A percentile compares a stretch with the other conserved stretches of the same genome.
Evolutionary conservation across 2,888 invertebrate genomes (phyloP).

Genomic region (Lasioglossum marginatum): DNA sequence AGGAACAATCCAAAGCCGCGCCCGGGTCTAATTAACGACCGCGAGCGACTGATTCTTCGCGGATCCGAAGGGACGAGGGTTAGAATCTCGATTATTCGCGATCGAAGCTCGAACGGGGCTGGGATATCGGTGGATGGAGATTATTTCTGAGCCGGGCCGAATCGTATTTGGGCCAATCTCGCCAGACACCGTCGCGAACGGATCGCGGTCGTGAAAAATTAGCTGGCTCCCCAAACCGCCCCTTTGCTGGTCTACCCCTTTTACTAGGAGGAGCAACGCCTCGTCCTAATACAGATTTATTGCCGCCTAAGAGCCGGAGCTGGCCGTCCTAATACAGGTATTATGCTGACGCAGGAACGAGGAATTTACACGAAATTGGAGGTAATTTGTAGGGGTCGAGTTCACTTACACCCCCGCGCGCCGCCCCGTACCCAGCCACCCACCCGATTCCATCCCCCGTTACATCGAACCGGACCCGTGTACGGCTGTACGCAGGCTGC

Average conservation of each 20-base stretch:
- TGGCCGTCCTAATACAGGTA: slow-evolving; percentile 79
- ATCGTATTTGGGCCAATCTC: slow-evolving; percentile 7
- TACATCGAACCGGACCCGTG: slow-evolving; percentile 60
- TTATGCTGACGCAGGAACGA: slow-evolving; percentile 76
- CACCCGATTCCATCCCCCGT: slow-evolving; percentile 50
- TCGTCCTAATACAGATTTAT: slow-evolving; percentile 82
- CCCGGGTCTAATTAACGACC: slow-evolving; percentile 36
- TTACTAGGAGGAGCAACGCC: slow-evolving; percentile 63
- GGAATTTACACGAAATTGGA: slow-evolving; percentile 81
- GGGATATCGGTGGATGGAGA: slow-evolving; percentile 3
- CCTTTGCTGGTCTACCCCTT: slow-evolving; percentile 60
- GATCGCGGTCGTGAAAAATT: slow-evolving; percentile 68
- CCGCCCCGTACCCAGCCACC: slow-evolving; percentile 45
- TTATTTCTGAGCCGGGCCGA: slow-evolving; percentile 1
- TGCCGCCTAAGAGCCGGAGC: slow-evolving; percentile 76
- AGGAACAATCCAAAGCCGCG: slow-evolving; percentile 24
- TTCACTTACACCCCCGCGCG: slow-evolving; percentile 33
- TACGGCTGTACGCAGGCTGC: slow-evolving; percentile 22
- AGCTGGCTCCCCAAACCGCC: slow-evolving; percentile 33
- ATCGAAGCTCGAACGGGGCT: slow-evolving; percentile 14
- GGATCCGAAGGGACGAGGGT: neutral
- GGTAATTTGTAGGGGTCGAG: slow-evolving; percentile 80
- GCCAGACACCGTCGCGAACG: slow-evolving; percentile 21
- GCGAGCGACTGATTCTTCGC: slow-evolving; percentile 22
- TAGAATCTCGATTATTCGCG: neutral